These are phyloP conservation scores for Siderastrea radians DNA, from an alignment of 92 coral and sea anemone species.

Conservation along the genomic window DNA sequence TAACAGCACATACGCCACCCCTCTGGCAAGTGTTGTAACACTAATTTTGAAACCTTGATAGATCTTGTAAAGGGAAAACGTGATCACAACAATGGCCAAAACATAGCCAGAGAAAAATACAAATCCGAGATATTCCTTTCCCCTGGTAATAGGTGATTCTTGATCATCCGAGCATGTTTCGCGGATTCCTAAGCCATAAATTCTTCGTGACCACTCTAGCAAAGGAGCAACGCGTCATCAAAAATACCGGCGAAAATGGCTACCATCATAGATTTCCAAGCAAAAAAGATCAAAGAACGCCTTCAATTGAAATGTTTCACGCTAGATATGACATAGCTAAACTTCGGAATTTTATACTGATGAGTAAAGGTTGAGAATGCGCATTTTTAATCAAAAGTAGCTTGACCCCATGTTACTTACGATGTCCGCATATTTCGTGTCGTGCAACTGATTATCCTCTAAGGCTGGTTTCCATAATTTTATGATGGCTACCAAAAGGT, in stretches of 20 bases:
- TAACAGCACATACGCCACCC: not conserved
- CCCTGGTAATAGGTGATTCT: slow-evolving; percentile 45
- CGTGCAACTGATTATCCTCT: too few relatives aligned
- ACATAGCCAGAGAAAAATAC: slow-evolving; percentile 62
- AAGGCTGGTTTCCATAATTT: too few relatives aligned
- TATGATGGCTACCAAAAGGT: too few relatives aligned
- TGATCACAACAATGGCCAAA: slow-evolving; percentile 34
- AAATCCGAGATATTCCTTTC: slow-evolving; percentile 45
- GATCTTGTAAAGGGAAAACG: slow-evolving; percentile 47
- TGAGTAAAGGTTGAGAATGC: too few relatives aligned
- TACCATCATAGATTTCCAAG: slow-evolving; percentile 22
- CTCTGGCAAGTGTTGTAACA: not conserved
- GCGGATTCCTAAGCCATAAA: slow-evolving; percentile 54
- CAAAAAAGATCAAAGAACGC: slow-evolving; percentile 6
- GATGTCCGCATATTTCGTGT: too few relatives aligned
- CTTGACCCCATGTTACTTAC: too few relatives aligned
- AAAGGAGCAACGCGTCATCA: slow-evolving; percentile 54
- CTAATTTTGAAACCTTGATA: slow-evolving; percentile 26
- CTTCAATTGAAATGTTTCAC: too few relatives aligned
- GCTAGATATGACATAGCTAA: too few relatives aligned
- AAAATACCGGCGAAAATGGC: slow-evolving; percentile 25
- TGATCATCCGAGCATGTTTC: slow-evolving; percentile 63
- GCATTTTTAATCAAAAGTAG: too few relatives aligned
- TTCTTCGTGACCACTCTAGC: slow-evolving; percentile 51
- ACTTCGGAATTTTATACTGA: too few relatives aligned